Conservation (phyloP, 2,113 vertebrate genomes). For the Pongo pygmaeus region DNA sequence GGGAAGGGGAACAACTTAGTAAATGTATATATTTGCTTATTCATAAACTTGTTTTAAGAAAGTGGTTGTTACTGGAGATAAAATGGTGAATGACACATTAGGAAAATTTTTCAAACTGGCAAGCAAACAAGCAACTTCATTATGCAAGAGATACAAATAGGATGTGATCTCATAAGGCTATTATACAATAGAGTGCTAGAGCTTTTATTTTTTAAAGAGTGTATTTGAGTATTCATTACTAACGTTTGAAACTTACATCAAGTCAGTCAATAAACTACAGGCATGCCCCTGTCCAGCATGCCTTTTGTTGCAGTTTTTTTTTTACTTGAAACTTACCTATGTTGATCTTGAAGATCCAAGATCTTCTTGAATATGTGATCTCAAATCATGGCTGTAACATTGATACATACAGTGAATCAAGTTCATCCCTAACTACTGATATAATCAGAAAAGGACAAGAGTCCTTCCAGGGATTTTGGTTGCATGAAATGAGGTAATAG, state of each 20-base stretch:
- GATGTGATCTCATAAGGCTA: background rate
- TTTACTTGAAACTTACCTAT: background rate
- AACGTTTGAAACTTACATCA: background rate
- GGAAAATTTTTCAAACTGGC: background rate
- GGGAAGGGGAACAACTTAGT: background rate
- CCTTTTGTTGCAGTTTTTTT: background rate
- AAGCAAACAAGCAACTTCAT: background rate
- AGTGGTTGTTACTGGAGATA: background rate
- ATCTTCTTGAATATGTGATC: background rate
- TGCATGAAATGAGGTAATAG: conserved; percentile 38
- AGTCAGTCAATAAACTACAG: background rate
- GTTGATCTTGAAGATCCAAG: background rate
- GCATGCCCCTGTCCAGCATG: background rate
- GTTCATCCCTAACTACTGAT: background rate
- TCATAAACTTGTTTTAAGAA: background rate
- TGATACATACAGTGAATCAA: background rate
- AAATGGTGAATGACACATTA: background rate
- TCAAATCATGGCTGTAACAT: background rate
- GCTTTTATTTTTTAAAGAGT: background rate
- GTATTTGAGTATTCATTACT: background rate
- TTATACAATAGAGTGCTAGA: background rate
- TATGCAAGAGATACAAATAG: background rate
- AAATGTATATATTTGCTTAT: background rate
- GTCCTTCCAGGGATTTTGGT: background rate
- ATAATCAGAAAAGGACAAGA: conserved; percentile 33